These are phyloP conservation scores for Nematostella vectensis DNA, from an alignment of 92 coral and sea anemone species.

Conservation along the genomic window DNA sequence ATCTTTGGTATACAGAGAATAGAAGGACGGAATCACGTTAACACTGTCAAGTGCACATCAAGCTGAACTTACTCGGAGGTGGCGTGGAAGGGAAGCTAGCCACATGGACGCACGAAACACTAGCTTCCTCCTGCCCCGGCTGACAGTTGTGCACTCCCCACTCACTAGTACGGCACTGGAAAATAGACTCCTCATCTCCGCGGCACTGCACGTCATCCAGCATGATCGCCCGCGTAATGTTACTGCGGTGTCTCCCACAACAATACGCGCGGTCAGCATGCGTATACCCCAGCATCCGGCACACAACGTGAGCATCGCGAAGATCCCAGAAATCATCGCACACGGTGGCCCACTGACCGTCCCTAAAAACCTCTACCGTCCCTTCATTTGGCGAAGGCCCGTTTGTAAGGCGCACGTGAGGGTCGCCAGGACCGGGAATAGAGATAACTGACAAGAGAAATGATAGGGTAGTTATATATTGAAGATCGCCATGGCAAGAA, in stretches of 20 bases:
- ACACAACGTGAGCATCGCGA: conserved; percentile 15
- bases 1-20: too few species aligned
- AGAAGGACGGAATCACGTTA: too few species aligned
- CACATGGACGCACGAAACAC: conserved; percentile 49
- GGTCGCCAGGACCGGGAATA: conserved; percentile 10
- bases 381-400: conserved; percentile 15
- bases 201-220: conserved; percentile 56
- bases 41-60: too few species aligned
- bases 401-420: conserved; percentile 7
- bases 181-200: conserved; percentile 62
- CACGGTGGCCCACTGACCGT: conserved; percentile 13
- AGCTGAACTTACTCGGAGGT: conserved; percentile 18
- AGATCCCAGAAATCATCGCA: conserved; percentile 25
- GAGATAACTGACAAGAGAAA: conserved; percentile 2
- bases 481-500: conserved; percentile 5
- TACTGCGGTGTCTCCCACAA: not conserved
- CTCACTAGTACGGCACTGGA: conserved; percentile 50
- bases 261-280: conserved; percentile 1
- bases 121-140: conserved; percentile 47
- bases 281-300: conserved; percentile 12
- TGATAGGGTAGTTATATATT: not conserved
- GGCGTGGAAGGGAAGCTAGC: conserved; percentile 2
- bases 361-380: conserved; percentile 7
- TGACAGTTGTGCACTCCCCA: conserved; percentile 61
- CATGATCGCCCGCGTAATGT: conserved; percentile 8